phyloP scores from a whole-genome alignment of 2,888 invertebrate species.

The Helicoverpa assulta region DNA sequence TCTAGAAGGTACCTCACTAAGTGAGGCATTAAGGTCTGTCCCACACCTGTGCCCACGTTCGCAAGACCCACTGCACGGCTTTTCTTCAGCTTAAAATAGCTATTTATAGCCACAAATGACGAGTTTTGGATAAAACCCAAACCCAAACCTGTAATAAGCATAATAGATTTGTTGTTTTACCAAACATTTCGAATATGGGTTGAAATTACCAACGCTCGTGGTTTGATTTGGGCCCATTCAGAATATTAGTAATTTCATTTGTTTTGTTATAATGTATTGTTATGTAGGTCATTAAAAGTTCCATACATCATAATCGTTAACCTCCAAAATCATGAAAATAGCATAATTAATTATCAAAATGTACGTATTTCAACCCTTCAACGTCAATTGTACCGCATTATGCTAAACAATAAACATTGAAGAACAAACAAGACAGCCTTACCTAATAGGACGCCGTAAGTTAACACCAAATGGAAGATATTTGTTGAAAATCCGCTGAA shows the following conservation, averaged over 20 bases:
- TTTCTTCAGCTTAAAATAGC: slow-evolving; percentile 92
- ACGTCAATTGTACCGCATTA: slow-evolving; percentile 38
- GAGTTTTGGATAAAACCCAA: slow-evolving; percentile 93
- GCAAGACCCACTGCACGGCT: slow-evolving; percentile 94
- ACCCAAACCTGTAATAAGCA: slow-evolving; percentile 90
- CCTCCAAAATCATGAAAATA: background rate
- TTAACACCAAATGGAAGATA: slow-evolving; percentile 82
- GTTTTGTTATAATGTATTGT: slow-evolving; percentile 20
- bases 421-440: slow-evolving; percentile 67
- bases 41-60: slow-evolving; percentile 94
- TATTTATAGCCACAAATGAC: slow-evolving; percentile 93
- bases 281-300: slow-evolving; percentile 7
- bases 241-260: slow-evolving; percentile 34
- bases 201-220: slow-evolving; percentile 17
- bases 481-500: slow-evolving; percentile 85
- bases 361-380: no score
- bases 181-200: slow-evolving; percentile 32
- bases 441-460: slow-evolving; percentile 87
- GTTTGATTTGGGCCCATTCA: slow-evolving; percentile 28
- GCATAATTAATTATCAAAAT: no score
- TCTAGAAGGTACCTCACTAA: slow-evolving; percentile 92
- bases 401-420: slow-evolving; percentile 43
- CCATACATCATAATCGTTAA: background rate
- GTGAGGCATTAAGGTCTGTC: slow-evolving; percentile 94
- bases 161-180: slow-evolving; percentile 51